Percentiles rank a stretch among this genome's conserved stretches.
phyloP scores from a whole-genome alignment of 2,113 vertebrate species.

The Daubentonia madagascariensis region DNA sequence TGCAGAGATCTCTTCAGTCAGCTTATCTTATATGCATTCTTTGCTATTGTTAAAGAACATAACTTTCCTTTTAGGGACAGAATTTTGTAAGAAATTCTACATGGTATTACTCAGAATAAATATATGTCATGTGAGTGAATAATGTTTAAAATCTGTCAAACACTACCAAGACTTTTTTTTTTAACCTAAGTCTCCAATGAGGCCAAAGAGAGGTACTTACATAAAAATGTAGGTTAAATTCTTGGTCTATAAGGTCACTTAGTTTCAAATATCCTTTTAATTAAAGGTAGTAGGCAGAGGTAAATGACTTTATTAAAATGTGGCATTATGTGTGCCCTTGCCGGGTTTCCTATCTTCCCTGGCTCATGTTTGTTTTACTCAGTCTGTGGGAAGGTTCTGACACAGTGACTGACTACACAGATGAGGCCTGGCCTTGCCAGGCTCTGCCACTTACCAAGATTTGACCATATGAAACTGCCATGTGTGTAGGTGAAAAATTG shows the following conservation, averaged over 20 bases:
- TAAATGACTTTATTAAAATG: neutral
- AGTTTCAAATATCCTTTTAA: neutral
- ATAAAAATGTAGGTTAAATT: conserved; percentile 39
- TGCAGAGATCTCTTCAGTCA: conserved; percentile 16
- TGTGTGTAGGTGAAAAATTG: neutral
- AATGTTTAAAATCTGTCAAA: conserved; percentile 53
- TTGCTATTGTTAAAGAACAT: conserved; percentile 42
- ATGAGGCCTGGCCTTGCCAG: neutral
- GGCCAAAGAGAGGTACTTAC: neutral
- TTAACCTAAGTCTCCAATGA: conserved; percentile 30
- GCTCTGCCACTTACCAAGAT: neutral
- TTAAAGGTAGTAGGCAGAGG: neutral
- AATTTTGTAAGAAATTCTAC: conserved; percentile 63
- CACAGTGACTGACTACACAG: neutral
- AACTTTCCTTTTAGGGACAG: conserved; percentile 69
- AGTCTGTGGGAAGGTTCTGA: neutral
- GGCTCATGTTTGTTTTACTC: neutral
- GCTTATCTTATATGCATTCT: conserved; percentile 62
- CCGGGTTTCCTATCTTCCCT: neutral
- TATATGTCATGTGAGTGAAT: conserved; percentile 44
- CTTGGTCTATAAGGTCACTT: neutral
- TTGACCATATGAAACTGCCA: neutral
- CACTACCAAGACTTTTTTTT: neutral
- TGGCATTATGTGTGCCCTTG: neutral
- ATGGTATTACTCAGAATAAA: conserved; percentile 32